These are phyloP conservation scores for Carabus problematicus DNA, from an alignment of 2,888 invertebrate species.

Conservation along the genomic window DNA sequence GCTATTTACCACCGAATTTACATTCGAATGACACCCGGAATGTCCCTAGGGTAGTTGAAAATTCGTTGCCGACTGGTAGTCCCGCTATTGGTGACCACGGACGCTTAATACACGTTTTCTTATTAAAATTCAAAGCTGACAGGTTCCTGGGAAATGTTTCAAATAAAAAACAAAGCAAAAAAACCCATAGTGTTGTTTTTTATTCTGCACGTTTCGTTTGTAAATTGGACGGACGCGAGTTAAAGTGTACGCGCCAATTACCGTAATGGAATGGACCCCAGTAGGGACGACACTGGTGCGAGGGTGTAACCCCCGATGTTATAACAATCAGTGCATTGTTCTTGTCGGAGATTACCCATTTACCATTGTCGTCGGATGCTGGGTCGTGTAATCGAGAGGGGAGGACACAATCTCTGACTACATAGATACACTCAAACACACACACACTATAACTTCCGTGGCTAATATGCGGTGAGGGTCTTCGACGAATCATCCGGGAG, in stretches of 20 bases:
- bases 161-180: conserved; percentile 12
- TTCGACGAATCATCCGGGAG: conserved; percentile 5
- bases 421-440: neutral
- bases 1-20: conserved; percentile 32
- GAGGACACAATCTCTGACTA: neutral
- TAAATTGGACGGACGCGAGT: conserved; percentile 8
- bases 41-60: conserved; percentile 18
- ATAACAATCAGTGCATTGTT: conserved; percentile 39
- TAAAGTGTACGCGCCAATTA: conserved; percentile 18
- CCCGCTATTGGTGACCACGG: conserved; percentile 3
- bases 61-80: conserved; percentile 14
- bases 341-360: conserved; percentile 24
- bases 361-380: conserved; percentile 38
- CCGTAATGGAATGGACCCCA: conserved; percentile 16
- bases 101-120: conserved; percentile 7
- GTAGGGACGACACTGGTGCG: conserved; percentile 17
- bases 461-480: conserved; percentile 31
- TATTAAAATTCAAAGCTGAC: conserved; percentile 39
- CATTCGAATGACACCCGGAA: conserved; percentile 35
- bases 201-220: conserved; percentile 24
- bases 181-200: conserved; percentile 17
- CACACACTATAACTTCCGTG: conserved; percentile 11
- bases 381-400: conserved; percentile 19
- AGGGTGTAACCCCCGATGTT: conserved; percentile 28
- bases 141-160: conserved; percentile 30